Conservation (phyloP, 2,113 vertebrate species). For the Macquaria australasica region DNA sequence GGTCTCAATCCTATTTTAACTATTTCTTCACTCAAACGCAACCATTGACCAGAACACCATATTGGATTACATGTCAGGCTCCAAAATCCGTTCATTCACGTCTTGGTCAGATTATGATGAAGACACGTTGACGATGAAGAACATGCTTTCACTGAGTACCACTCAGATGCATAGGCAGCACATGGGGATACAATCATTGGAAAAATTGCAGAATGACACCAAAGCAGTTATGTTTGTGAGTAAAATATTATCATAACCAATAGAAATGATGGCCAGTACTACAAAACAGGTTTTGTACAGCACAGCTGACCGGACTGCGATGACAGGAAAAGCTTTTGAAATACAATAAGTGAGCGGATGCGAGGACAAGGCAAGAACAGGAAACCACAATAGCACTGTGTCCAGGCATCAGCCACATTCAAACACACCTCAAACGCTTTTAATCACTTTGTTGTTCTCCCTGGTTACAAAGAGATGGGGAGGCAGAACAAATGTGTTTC, state of each 20-base stretch:
- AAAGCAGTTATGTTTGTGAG: not conserved
- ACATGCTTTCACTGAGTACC: not conserved
- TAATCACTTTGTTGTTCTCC: constrained; percentile 79
- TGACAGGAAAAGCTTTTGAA: constrained; percentile 26
- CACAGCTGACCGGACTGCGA: constrained; percentile 1
- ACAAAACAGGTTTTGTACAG: not conserved
- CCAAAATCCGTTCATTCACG: not conserved
- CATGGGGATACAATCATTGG: not conserved
- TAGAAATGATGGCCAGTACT: not conserved
- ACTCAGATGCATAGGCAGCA: not conserved
- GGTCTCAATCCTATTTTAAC: not conserved
- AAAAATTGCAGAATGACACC: not conserved
- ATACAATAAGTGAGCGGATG: constrained; percentile 43
- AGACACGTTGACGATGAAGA: not conserved
- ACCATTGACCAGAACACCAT: not conserved
- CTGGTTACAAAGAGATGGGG: constrained; percentile 65
- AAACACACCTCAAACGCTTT: constrained; percentile 72
- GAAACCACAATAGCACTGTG: constrained; percentile 53
- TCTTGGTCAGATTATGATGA: not conserved
- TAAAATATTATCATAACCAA: not conserved
- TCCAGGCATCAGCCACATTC: constrained; percentile 66
- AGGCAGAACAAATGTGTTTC: constrained; percentile 71
- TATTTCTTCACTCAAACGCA: not conserved
- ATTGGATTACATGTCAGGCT: not conserved
- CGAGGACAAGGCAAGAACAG: constrained; percentile 48